Evolutionary conservation across 1,140 invertebrate genomes (phyloP).

Genomic region (Dysdera silvatica): DNA sequence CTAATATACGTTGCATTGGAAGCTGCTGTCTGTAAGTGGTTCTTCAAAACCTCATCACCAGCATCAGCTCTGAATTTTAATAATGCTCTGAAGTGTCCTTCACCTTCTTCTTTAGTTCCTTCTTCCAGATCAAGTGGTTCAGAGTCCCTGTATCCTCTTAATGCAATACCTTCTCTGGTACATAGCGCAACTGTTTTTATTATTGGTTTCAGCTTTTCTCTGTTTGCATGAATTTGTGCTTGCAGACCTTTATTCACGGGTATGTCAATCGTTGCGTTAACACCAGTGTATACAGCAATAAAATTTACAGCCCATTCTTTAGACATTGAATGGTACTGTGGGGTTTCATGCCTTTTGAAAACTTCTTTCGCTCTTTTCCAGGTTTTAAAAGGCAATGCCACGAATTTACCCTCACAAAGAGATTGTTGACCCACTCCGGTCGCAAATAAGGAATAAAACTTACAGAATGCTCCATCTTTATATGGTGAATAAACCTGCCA

Average conservation of each 20-base stretch:
- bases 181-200: background rate
- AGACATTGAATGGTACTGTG: background rate
- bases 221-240: background rate
- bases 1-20: constrained; percentile 36
- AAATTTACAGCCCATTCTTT: background rate
- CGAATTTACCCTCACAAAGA: background rate
- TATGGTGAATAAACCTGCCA: background rate
- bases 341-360: background rate
- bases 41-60: constrained; percentile 33
- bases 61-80: constrained; percentile 32
- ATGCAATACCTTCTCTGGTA: background rate
- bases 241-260: background rate
- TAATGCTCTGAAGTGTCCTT: constrained; percentile 37
- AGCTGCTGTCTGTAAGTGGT: constrained; percentile 33
- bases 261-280: background rate
- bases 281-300: background rate
- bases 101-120: too few relatives aligned
- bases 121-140: background rate
- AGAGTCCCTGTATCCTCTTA: background rate
- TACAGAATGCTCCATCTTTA: background rate
- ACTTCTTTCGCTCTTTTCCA: background rate
- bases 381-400: background rate
- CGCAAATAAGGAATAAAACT: background rate
- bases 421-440: background rate
- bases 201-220: background rate